Evolutionary conservation across 2,888 invertebrate species (phyloP), one percentile per base, ranked within the genome.

Genomic region (Barypeithes pellucidus): DNA sequence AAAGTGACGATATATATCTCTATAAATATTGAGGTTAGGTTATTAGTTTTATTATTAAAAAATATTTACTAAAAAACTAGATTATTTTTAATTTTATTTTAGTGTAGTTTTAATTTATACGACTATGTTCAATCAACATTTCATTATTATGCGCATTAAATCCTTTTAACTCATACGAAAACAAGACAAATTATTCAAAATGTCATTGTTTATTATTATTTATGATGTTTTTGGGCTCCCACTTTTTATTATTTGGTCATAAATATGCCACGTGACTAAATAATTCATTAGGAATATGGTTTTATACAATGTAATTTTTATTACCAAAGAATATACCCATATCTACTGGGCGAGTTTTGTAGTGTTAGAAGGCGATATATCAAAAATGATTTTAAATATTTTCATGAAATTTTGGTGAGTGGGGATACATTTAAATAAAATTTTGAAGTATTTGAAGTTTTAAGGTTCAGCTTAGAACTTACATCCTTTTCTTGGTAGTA

Each of bases 151-250:
- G 22, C 16, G 22, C 41, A 29, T 43, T 61, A 61, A 61, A 61
- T 61, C 41, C 61, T 61, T 41, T 61, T 36, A 61, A 43, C 20
- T 45, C 43, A 45, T 45, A 24, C 20, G 18, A 45, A 61, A 61
- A 61, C 29, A 61, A 16, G 45, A 41, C 61, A 41, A 61, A 61
- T 61, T 61, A 45, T 61, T 45, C 61, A 61, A 45, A 45, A 61
- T 45, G 61, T 61, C 43, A 61, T 61, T 43, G 41, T 60, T 60
- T 43, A 43, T 60, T 41, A 60, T 61, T 24, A 61, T 61, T 61
- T 61, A 61, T 61, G 61, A 29, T 16, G 24, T 61, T 41, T 41
- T 33, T 41, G 1, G n/a, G 43, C 60, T 4, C 4, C 29, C 39
- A 61, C 20, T 61, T 61, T 61, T 61, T 45, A 29, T 43, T 22